A percentile compares a stretch with the other conserved stretches of the same genome.
Conservation (phyloP, 2,113 vertebrate species). For the Pedetes capensis region DNA sequence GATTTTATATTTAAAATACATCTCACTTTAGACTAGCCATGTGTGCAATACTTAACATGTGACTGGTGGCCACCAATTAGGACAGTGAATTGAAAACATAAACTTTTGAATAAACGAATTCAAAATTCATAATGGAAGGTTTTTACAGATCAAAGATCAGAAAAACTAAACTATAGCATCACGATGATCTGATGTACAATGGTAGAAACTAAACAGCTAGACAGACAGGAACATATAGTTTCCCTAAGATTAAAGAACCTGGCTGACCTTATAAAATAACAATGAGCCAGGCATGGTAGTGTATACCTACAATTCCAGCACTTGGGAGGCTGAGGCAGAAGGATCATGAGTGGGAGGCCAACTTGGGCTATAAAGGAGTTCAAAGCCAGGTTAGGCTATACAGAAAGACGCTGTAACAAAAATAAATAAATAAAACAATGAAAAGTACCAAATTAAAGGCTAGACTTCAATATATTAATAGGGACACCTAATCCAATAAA, state of each 20-base stretch:
- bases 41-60: background rate
- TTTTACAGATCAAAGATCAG: background rate
- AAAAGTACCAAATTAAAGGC: conserved; percentile 33
- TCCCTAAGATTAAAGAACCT: background rate
- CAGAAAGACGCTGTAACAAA: too few species aligned
- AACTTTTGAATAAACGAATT: conserved; percentile 15
- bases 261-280: background rate
- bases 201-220: background rate
- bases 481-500: background rate
- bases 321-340: background rate
- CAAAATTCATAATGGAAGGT: background rate
- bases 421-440: background rate
- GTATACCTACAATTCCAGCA: too few species aligned
- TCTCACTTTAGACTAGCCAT: background rate
- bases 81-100: background rate
- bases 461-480: background rate
- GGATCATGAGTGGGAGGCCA: background rate
- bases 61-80: background rate
- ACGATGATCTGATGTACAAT: background rate
- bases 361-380: background rate
- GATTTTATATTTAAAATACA: background rate
- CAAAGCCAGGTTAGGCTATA: too few species aligned
- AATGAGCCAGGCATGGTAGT: too few species aligned
- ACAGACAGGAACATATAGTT: background rate
- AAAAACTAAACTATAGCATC: background rate